Base-by-base conservation (phyloP, 2,113 vertebrate species). In the Phrynosoma blainvillii region DNA sequence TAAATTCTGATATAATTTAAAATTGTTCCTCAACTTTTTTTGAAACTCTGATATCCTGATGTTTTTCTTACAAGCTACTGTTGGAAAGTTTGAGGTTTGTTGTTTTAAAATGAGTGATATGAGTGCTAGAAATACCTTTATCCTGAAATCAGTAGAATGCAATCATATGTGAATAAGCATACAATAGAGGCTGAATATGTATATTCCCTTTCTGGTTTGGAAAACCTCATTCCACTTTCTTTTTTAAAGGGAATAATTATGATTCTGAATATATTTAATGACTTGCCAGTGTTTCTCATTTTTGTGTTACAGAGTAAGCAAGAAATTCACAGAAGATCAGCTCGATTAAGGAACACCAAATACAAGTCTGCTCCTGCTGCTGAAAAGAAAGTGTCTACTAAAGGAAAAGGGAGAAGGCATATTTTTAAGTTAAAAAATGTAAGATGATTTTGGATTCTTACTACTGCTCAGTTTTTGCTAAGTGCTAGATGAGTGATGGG, bases 341-440 rank as follows among this genome's bases (percentile, higher is more conserved):
- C 99, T 27, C 97, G 99, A 2, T 96, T 99, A 83, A 96, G 99
- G 94, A 99, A 99, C 94, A 99, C 99, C 76, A 99, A 99, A 88
- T 99, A 99, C 95, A 99, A 99, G 95, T 97, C 97, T 1, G 98
- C 98, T 36, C 99, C 99, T 27, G 98, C 98, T 1, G 98, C 98
- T 2, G 99, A 99, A 95, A 99, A 99, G 95, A 99, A 99, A 91
- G 98, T 99, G 73, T 99, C 98, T n/a, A 99, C 98, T 0, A 99
- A 99, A 96, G 98, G 98, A 92, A 99, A 99, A 90, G 98, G 99
- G 52, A 97, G 98, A 95, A 95, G 99, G 89, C 98, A 99, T 94
- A 98, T 99, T 94, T 99, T 99, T 87, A 99, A 99, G 91, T 96
- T 99, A 0, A 99, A 99, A 96, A 99, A 99, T 89, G 99, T 99